Evolutionary conservation across 2,113 vertebrate genomes (phyloP).

Genomic region (Anser cygnoides): DNA sequence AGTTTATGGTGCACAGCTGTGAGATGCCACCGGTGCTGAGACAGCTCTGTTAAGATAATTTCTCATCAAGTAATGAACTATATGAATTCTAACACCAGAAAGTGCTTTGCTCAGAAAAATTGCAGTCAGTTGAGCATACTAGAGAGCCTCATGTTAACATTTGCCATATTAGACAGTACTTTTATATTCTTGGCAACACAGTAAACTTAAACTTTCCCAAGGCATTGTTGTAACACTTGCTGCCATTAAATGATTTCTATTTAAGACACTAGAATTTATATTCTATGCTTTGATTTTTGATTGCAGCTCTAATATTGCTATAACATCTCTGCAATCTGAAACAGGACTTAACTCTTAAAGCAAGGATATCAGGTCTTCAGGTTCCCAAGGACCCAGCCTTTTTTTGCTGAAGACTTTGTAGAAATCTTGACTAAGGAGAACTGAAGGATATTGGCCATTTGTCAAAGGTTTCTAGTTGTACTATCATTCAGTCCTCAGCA

Average conservation of each 20-base stretch:
- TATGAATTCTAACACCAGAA: not conserved
- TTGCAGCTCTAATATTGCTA: not conserved
- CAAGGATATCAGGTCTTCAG: not conserved
- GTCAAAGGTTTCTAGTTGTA: not conserved
- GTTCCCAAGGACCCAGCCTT: not conserved
- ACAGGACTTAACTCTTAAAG: not conserved
- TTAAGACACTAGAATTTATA: not conserved
- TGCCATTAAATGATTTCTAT: not conserved
- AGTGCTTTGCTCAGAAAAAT: not conserved
- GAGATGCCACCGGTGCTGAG: not conserved
- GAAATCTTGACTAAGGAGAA: not conserved
- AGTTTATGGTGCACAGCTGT: not conserved
- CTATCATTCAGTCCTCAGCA: not conserved
- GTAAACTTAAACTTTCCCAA: not conserved
- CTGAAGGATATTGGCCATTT: not conserved
- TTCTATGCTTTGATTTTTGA: not conserved
- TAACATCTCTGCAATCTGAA: not conserved
- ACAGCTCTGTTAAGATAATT: not conserved
- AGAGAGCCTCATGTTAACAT: not conserved
- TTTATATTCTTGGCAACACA: not conserved
- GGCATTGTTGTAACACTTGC: not conserved
- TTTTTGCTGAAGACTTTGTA: not conserved
- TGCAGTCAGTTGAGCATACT: not conserved
- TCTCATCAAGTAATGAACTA: not conserved
- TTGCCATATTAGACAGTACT: not conserved